Percentiles rank a stretch among this genome's conserved stretches.
These are phyloP conservation scores for Reticulitermes lucifugus DNA, from an alignment of 2,888 invertebrate genomes.

Conservation along the genomic window DNA sequence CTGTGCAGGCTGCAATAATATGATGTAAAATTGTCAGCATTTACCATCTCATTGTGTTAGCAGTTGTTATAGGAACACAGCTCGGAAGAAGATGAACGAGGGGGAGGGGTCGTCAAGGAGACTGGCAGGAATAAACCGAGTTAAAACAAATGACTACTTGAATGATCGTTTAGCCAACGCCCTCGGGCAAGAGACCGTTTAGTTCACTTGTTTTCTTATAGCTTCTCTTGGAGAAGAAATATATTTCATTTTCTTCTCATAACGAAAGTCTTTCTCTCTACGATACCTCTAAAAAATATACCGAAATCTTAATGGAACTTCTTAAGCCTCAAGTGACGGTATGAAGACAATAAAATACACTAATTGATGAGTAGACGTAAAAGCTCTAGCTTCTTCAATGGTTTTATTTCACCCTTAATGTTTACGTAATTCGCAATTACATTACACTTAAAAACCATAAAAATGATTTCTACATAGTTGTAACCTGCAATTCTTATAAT, in stretches of 20 bases:
- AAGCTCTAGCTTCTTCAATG: too few relatives aligned
- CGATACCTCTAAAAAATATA: neutral
- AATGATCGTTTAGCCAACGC: constrained; percentile 41
- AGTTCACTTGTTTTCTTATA: constrained; percentile 5
- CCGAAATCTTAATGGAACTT: neutral
- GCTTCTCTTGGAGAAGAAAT: neutral
- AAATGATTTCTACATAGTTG: too few relatives aligned
- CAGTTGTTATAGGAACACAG: constrained; percentile 12
- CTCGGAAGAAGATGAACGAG: neutral
- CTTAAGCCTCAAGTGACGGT: too few relatives aligned
- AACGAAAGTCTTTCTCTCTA: neutral
- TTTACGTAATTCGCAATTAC: too few relatives aligned
- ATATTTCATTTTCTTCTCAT: constrained; percentile 17
- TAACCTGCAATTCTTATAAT: too few relatives aligned
- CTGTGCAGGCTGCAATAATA: neutral
- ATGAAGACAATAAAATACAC: too few relatives aligned
- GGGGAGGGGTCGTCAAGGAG: constrained; percentile 6
- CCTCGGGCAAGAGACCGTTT: neutral
- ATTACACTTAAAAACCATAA: too few relatives aligned
- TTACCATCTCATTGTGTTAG: constrained; percentile 7
- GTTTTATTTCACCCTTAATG: too few relatives aligned
- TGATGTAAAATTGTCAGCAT: neutral
- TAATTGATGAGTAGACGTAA: too few relatives aligned
- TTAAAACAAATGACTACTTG: constrained; percentile 44
- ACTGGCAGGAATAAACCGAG: neutral